Evolutionary conservation across 2,888 invertebrate genomes (phyloP).

Genomic region (Chymomyza fuscimana): DNA sequence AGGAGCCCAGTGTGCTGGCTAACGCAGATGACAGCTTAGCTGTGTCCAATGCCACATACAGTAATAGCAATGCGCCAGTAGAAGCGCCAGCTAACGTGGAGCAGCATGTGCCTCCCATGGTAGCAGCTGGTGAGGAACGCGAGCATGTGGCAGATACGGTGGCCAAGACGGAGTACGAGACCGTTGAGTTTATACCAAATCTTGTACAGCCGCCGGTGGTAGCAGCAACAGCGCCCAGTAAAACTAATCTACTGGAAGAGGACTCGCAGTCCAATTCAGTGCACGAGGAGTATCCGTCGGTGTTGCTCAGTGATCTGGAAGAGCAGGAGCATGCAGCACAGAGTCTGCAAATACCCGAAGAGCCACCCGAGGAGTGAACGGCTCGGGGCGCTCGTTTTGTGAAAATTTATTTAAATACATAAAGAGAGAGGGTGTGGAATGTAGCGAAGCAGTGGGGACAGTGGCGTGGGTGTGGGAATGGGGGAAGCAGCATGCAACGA

Average conservation of each 20-base stretch:
- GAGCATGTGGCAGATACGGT: constrained; percentile 52
- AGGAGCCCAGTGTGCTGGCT: constrained; percentile 12
- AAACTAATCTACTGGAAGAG: constrained; percentile 68
- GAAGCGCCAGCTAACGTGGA: constrained; percentile 12
- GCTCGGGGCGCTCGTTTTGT: not conserved
- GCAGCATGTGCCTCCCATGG: constrained; percentile 17
- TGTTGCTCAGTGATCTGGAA: constrained; percentile 47
- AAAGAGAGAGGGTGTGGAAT: constrained; percentile 9
- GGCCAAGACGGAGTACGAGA: constrained; percentile 76
- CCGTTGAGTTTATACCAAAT: constrained; percentile 76
- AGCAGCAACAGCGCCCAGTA: constrained; percentile 42
- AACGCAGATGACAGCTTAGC: constrained; percentile 5
- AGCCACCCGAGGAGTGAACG: constrained; percentile 79
- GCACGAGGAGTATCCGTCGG: constrained; percentile 76
- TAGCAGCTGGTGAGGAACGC: constrained; percentile 10
- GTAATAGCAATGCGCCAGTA: constrained; percentile 18
- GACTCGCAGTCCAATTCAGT: constrained; percentile 78
- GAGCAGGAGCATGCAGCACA: constrained; percentile 72
- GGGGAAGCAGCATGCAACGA: constrained; percentile 37
- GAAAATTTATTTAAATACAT: not conserved
- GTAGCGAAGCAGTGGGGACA: constrained; percentile 23
- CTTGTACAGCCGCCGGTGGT: constrained; percentile 53
- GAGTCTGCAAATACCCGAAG: constrained; percentile 77
- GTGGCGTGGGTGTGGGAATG: constrained; percentile 26
- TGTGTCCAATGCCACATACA: constrained; percentile 28